phyloP scores from a whole-genome alignment of 2,113 vertebrate genomes.

The Coturnix japonica region DNA sequence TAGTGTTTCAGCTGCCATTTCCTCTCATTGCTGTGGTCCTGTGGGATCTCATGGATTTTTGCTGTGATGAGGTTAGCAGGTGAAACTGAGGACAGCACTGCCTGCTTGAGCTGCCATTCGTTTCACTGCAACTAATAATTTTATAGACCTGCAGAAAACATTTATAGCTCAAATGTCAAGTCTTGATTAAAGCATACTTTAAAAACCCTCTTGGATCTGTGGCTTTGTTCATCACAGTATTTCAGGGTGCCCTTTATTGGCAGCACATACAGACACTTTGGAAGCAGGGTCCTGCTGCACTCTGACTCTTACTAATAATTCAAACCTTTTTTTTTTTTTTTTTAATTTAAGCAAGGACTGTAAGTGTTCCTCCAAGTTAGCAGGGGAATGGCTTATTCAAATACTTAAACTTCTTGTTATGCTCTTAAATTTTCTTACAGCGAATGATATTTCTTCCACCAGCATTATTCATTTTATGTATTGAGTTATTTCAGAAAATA shows the following conservation, averaged over 20 bases:
- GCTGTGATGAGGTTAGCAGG: background rate
- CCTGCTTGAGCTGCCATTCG: background rate
- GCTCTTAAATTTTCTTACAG: conserved; percentile 25
- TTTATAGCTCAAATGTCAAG: background rate
- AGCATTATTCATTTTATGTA: conserved; percentile 23
- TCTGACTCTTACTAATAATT: background rate
- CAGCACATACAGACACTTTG: background rate
- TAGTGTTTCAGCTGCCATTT: background rate
- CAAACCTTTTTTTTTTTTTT: background rate
- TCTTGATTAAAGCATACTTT: background rate
- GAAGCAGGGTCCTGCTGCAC: background rate
- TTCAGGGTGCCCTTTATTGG: background rate
- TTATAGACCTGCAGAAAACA: background rate
- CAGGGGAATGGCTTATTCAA: conserved; percentile 14
- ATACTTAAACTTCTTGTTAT: background rate
- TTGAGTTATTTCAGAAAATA: conserved; percentile 62
- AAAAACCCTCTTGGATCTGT: background rate
- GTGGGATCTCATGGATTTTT: background rate
- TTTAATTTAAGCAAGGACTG: background rate
- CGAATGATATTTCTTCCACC: background rate
- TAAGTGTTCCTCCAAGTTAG: background rate
- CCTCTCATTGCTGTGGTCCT: background rate
- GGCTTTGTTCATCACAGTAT: background rate
- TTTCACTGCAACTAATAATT: background rate
- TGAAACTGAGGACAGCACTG: background rate